phyloP scores from a whole-genome alignment of 2,888 invertebrate genomes.

The Drepanosiphum platanoidis region DNA sequence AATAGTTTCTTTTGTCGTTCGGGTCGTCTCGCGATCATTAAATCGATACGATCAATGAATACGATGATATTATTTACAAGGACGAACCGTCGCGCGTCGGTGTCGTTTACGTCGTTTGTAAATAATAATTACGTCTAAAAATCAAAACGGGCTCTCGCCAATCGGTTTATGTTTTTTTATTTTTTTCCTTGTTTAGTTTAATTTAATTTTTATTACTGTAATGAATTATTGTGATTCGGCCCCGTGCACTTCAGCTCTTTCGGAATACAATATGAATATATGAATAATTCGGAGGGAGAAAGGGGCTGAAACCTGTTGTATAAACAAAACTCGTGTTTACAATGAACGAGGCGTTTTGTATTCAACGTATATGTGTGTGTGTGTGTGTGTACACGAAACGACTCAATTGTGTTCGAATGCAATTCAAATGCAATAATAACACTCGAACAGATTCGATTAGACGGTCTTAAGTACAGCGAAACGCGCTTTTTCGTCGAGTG shows the following conservation, averaged over 20 bases:
- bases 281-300: constrained; percentile 42
- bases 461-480: constrained; percentile 8
- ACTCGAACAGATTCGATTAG: constrained; percentile 36
- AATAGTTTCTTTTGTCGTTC: too few relatives aligned
- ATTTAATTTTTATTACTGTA: neutral
- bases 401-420: constrained; percentile 44
- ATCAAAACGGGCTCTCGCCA: neutral
- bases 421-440: constrained; percentile 45
- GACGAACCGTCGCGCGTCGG: neutral
- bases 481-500: constrained; percentile 2
- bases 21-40: too few relatives aligned
- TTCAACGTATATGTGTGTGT: neutral
- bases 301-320: constrained; percentile 49
- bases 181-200: neutral
- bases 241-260: neutral
- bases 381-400: neutral
- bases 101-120: neutral
- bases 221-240: neutral
- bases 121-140: too few relatives aligned
- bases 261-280: neutral
- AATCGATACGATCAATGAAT: too few relatives aligned
- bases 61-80: neutral
- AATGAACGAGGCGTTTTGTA: constrained; percentile 35
- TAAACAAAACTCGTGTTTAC: constrained; percentile 45
- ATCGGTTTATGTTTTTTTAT: too few relatives aligned